Evolutionary conservation across 2,113 vertebrate species (phyloP).

Genomic region (Parotia lawesii): DNA sequence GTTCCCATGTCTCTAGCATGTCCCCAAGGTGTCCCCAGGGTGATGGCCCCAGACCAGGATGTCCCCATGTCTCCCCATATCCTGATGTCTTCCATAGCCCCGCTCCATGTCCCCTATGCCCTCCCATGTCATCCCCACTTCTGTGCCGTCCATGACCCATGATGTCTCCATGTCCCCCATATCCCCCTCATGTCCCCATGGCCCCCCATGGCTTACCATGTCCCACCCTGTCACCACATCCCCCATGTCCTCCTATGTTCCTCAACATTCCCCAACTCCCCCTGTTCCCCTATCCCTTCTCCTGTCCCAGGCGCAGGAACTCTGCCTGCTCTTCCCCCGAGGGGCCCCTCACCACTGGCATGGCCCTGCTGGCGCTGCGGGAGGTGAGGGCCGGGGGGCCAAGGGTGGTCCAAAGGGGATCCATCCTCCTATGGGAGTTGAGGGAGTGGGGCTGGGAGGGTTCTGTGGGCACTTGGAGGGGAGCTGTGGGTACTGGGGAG

Average conservation of each 20-base stretch:
- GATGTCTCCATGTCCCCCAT: background rate
- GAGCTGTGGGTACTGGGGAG: background rate
- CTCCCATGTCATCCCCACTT: background rate
- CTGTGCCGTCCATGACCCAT: too few relatives aligned
- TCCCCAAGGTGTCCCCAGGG: background rate
- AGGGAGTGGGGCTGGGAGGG: background rate
- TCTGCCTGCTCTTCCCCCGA: background rate
- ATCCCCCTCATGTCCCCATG: background rate
- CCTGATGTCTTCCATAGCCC: background rate
- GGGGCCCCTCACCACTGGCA: background rate
- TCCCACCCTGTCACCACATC: background rate
- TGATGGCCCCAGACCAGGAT: background rate
- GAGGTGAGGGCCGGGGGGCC: background rate
- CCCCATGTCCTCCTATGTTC: too few relatives aligned
- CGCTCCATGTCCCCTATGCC: background rate
- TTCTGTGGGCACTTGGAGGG: background rate
- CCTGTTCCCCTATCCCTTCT: too few relatives aligned
- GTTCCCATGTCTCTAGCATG: background rate
- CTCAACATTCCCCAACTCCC: background rate
- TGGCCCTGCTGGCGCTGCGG: background rate
- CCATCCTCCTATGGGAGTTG: background rate
- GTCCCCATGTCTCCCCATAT: too few relatives aligned
- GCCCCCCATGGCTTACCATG: background rate
- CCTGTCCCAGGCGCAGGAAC: background rate
- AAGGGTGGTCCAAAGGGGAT: background rate